Evolutionary conservation across 2,888 invertebrate genomes (phyloP).

Genomic region (Orthosia incerta): DNA sequence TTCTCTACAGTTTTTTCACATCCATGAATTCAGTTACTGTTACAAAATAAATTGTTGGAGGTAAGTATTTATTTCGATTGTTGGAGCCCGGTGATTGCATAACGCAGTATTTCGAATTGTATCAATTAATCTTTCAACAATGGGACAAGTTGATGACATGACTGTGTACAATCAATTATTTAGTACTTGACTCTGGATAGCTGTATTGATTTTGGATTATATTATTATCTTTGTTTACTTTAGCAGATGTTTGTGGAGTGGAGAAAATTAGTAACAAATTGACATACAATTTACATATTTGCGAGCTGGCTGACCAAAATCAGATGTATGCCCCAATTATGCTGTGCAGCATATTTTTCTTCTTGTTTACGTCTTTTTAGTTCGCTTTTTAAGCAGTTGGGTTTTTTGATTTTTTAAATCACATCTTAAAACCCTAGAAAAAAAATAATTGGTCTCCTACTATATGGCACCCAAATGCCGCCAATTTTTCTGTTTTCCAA

Average conservation of each 20-base stretch:
- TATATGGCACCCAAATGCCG: no score
- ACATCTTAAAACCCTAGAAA: no score
- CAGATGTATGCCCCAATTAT: no score
- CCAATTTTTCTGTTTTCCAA: no score
- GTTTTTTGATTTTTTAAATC: no score
- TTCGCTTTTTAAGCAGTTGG: no score
- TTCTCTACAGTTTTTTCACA: slow-evolving; percentile 19
- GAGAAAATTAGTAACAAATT: background rate
- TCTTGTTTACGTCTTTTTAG: no score
- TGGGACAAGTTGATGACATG: slow-evolving; percentile 47
- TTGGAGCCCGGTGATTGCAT: slow-evolving; percentile 52
- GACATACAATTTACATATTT: no score
- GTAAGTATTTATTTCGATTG: slow-evolving; percentile 56
- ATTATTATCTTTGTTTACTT: slow-evolving; percentile 17
- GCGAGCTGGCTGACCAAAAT: no score
- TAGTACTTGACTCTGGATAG: slow-evolving; percentile 13
- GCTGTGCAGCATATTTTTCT: no score
- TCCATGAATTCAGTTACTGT: slow-evolving; percentile 52
- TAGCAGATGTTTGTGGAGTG: background rate
- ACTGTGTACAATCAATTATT: slow-evolving; percentile 49
- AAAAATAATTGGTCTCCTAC: no score
- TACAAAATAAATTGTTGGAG: slow-evolving; percentile 51
- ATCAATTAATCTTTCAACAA: slow-evolving; percentile 65
- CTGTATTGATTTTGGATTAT: slow-evolving; percentile 19
- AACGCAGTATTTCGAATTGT: slow-evolving; percentile 50